phyloP scores from a whole-genome alignment of 2,113 vertebrate species.

The Stigmatopora argus region DNA sequence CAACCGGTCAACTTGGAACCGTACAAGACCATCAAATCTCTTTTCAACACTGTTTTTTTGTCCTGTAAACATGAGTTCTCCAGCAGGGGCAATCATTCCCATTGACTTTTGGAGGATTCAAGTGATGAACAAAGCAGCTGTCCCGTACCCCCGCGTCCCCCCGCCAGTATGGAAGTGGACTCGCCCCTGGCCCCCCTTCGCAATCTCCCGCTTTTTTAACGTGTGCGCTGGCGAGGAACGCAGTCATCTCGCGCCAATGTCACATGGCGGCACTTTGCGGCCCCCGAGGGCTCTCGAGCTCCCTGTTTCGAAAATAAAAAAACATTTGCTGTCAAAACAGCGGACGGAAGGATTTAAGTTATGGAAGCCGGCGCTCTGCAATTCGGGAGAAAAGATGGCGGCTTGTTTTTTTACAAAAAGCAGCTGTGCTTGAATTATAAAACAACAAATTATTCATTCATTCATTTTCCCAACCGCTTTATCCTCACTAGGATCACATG shows the following conservation, averaged over 20 bases:
- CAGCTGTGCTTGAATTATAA: slow-evolving; percentile 28
- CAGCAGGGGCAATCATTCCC: slow-evolving; percentile 25
- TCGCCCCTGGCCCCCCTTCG: slow-evolving; percentile 34
- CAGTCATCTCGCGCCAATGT: slow-evolving; percentile 53
- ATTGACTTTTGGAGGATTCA: slow-evolving; percentile 16
- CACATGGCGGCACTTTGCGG: slow-evolving; percentile 40
- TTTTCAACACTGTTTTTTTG: slow-evolving; percentile 26
- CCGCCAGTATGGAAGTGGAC: slow-evolving; percentile 27
- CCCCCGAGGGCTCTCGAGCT: slow-evolving; percentile 26
- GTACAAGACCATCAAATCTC: slow-evolving; percentile 10
- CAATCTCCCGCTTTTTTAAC: slow-evolving; percentile 47
- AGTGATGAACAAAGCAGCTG: slow-evolving; percentile 61
- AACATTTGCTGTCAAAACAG: slow-evolving; percentile 58
- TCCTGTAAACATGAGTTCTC: slow-evolving; percentile 5
- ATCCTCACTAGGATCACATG: no score
- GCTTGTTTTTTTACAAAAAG: slow-evolving; percentile 32
- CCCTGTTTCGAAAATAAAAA: slow-evolving; percentile 45
- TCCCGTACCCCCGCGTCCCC: slow-evolving; percentile 24
- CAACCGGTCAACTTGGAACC: slow-evolving; percentile 11
- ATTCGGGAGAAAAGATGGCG: slow-evolving; percentile 32
- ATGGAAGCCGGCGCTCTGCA: slow-evolving; percentile 36
- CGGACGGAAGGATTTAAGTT: slow-evolving; percentile 41
- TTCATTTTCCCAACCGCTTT: no score
- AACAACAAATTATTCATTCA: no score
- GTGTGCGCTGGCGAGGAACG: slow-evolving; percentile 42